Evolutionary conservation across 2,888 invertebrate genomes (phyloP).

Genomic region (Ennomos fuscantarius): DNA sequence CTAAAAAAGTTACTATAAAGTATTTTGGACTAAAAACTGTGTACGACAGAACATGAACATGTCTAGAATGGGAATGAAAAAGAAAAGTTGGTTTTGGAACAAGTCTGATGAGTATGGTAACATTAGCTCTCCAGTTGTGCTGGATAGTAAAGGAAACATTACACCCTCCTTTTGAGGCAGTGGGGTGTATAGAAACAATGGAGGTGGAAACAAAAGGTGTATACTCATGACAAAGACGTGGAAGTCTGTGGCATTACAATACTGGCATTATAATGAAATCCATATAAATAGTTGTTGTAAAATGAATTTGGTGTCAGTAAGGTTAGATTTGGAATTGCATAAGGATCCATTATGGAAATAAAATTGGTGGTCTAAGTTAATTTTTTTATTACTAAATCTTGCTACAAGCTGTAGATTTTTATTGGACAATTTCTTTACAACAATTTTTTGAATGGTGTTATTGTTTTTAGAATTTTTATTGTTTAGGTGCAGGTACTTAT

Average conservation of each 20-base stretch:
- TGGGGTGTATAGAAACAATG: conserved; percentile 55
- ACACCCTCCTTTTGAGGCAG: conserved; percentile 56
- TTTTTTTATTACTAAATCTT: too few relatives aligned
- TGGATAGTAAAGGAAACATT: conserved; percentile 49
- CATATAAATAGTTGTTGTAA: conserved; percentile 51
- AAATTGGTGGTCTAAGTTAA: too few relatives aligned
- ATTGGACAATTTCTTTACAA: too few relatives aligned
- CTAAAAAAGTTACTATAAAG: conserved; percentile 34
- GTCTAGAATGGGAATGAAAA: conserved; percentile 57
- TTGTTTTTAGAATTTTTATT: too few relatives aligned
- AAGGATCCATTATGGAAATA: too few relatives aligned
- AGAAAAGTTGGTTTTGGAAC: conserved; percentile 57
- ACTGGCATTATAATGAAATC: conserved; percentile 38
- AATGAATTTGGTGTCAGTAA: conserved; percentile 38
- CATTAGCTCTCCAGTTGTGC: conserved; percentile 21
- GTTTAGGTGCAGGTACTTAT: too few relatives aligned
- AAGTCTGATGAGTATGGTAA: conserved; percentile 52
- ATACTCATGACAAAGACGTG: conserved; percentile 42
- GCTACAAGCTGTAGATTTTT: too few relatives aligned
- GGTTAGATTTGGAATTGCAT: conserved; percentile 4
- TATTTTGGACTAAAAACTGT: conserved; percentile 31
- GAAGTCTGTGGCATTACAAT: conserved; percentile 42
- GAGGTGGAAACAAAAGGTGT: conserved; percentile 44
- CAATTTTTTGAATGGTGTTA: too few relatives aligned
- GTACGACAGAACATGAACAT: conserved; percentile 45